Evolutionary conservation across 2,888 invertebrate genomes (phyloP).

Genomic region (Buathra laborator): DNA sequence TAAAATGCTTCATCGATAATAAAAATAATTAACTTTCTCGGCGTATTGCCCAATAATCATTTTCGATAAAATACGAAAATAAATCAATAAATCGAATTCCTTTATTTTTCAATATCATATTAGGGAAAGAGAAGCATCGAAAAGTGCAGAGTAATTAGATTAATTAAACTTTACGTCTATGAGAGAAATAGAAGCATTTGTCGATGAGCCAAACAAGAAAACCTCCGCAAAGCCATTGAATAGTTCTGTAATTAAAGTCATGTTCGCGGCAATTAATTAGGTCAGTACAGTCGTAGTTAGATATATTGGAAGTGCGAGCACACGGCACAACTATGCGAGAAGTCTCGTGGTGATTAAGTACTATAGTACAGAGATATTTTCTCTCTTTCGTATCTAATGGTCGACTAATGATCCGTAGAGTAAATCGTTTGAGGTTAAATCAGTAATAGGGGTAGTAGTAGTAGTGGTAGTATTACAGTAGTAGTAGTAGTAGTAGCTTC

Average conservation of each 20-base stretch:
- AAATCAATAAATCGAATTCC: background rate
- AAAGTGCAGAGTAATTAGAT: constrained; percentile 49
- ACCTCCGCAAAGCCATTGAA: constrained; percentile 46
- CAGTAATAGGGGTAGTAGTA: constrained; percentile 1
- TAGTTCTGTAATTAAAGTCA: constrained; percentile 64
- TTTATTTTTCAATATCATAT: background rate
- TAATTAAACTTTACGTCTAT: constrained; percentile 47
- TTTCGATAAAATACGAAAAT: background rate
- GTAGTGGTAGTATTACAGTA: background rate
- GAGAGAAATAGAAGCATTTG: constrained; percentile 46
- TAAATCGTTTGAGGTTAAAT: constrained; percentile 46
- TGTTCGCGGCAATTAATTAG: constrained; percentile 65
- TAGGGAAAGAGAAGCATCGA: background rate
- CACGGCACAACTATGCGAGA: constrained; percentile 43
- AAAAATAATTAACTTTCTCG: background rate
- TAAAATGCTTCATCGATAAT: background rate
- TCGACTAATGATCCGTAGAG: constrained; percentile 50
- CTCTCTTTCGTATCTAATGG: constrained; percentile 45
- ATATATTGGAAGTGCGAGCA: constrained; percentile 29
- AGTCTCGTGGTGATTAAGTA: constrained; percentile 59
- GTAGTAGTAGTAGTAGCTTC: background rate
- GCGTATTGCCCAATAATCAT: background rate
- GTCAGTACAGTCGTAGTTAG: constrained; percentile 56
- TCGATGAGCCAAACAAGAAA: constrained; percentile 49
- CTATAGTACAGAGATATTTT: constrained; percentile 47